phyloP scores from a whole-genome alignment of 2,888 invertebrate genomes.

The Apotomis turbidana region DNA sequence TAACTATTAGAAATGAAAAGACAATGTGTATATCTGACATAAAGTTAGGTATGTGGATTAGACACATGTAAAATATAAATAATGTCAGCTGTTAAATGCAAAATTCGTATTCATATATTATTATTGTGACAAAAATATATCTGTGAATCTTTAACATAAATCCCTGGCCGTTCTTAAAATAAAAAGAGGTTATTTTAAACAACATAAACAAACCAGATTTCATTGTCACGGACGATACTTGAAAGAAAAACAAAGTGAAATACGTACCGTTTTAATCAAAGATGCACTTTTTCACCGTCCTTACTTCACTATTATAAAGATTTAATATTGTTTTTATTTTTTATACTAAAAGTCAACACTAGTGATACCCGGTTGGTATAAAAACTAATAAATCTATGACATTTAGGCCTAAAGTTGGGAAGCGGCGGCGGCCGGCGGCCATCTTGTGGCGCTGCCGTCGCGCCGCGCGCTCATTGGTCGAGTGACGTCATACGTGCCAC shows the following conservation, averaged over 20 bases:
- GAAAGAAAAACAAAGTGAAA: conserved; percentile 28
- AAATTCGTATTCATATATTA: not conserved
- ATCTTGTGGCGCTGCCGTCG: conserved; percentile 82
- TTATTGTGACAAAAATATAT: not conserved
- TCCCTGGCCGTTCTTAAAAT: not conserved
- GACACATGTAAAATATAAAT: no score
- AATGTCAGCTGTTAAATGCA: not conserved
- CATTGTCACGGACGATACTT: conserved; percentile 11
- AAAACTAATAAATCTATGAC: conserved; percentile 58
- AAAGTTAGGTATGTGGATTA: no score
- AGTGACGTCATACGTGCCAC: conserved; percentile 81
- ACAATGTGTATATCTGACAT: no score
- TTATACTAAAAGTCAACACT: conserved; percentile 15
- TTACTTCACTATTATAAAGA: not conserved
- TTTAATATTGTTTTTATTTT: not conserved
- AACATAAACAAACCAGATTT: conserved; percentile 22
- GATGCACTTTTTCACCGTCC: conserved; percentile 37
- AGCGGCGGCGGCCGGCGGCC: conserved; percentile 79
- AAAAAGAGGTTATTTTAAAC: conserved; percentile 17
- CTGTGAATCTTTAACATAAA: not conserved
- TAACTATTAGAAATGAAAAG: no score
- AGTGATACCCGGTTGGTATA: conserved; percentile 41
- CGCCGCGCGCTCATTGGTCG: conserved; percentile 76
- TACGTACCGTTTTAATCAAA: conserved; percentile 20
- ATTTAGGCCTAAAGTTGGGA: conserved; percentile 80